These are phyloP conservation scores for Sebastes fasciatus DNA, from an alignment of 2,113 vertebrate species.

Conservation along the genomic window DNA sequence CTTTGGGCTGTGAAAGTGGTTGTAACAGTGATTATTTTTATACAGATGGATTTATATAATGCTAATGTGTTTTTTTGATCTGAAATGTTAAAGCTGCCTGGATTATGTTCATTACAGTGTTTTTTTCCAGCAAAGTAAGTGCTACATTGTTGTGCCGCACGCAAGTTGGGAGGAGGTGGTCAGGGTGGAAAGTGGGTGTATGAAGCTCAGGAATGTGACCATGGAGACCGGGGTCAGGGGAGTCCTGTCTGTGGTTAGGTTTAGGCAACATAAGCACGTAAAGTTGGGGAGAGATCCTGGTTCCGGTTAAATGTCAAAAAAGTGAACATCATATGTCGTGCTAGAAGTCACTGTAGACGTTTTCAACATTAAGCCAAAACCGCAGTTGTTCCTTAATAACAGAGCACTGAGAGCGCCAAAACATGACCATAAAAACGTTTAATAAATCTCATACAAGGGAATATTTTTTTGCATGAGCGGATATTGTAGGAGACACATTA, in stretches of 20 bases:
- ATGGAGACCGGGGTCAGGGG: not conserved
- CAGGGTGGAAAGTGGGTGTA: not conserved
- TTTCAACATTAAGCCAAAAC: not conserved
- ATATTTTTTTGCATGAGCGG: not conserved
- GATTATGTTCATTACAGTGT: not conserved
- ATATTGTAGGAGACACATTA: not conserved
- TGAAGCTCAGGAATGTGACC: not conserved
- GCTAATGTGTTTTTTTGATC: not conserved
- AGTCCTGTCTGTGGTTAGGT: not conserved
- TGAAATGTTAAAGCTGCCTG: not conserved
- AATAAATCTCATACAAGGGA: not conserved
- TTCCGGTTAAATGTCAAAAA: not conserved
- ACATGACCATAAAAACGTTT: slow-evolving; percentile 3
- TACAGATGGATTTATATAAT: not conserved
- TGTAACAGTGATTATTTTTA: not conserved
- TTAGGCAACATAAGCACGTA: slow-evolving; percentile 2
- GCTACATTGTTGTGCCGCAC: not conserved
- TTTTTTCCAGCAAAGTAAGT: not conserved
- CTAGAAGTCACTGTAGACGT: not conserved
- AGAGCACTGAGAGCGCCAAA: not conserved
- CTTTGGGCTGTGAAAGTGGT: not conserved
- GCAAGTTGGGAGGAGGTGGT: not conserved
- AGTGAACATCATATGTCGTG: not conserved
- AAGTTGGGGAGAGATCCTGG: not conserved
- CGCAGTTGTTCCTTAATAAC: not conserved